Percentiles rank a stretch among this genome's conserved stretches.
Conservation (phyloP, 2,888 invertebrate species). For the Oscheius sp. region DNA sequence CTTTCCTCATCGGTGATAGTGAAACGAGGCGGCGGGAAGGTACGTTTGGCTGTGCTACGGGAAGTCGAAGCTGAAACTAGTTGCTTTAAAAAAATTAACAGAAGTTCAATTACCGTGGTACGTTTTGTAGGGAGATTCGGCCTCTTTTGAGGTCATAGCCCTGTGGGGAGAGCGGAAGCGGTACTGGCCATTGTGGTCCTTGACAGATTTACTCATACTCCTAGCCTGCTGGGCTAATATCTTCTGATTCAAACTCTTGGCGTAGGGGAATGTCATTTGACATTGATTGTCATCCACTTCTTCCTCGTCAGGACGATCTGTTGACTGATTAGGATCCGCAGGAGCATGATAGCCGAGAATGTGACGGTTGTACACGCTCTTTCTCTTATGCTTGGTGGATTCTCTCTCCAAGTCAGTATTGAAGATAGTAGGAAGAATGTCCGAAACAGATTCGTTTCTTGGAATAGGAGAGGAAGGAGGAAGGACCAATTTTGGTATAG, state of each 20-base stretch:
- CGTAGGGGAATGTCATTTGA: slow-evolving; percentile 28
- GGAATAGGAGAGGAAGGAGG: slow-evolving; percentile 39
- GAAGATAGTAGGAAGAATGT: background rate
- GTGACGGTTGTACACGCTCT: slow-evolving; percentile 47
- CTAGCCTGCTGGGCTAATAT: slow-evolving; percentile 11
- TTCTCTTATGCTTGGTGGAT: background rate
- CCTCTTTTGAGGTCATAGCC: background rate
- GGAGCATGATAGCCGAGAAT: slow-evolving; percentile 33
- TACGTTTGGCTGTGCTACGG: background rate
- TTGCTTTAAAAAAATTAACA: background rate
- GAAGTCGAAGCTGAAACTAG: slow-evolving; percentile 1
- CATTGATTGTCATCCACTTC: slow-evolving; percentile 27
- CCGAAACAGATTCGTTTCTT: slow-evolving; percentile 24
- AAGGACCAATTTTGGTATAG: slow-evolving; percentile 38
- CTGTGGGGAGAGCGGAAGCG: slow-evolving; percentile 23
- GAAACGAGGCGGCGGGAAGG: slow-evolving; percentile 12
- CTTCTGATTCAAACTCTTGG: slow-evolving; percentile 14
- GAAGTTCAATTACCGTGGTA: background rate
- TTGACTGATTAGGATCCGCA: background rate
- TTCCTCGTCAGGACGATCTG: slow-evolving; percentile 22
- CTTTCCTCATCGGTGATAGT: slow-evolving; percentile 23
- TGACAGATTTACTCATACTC: slow-evolving; percentile 22
- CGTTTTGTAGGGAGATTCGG: slow-evolving; percentile 22
- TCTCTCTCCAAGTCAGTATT: background rate
- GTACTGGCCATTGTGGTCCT: background rate